Conservation (phyloP, 2,888 invertebrate genomes). For the Drosophila paucipuncta region DNA sequence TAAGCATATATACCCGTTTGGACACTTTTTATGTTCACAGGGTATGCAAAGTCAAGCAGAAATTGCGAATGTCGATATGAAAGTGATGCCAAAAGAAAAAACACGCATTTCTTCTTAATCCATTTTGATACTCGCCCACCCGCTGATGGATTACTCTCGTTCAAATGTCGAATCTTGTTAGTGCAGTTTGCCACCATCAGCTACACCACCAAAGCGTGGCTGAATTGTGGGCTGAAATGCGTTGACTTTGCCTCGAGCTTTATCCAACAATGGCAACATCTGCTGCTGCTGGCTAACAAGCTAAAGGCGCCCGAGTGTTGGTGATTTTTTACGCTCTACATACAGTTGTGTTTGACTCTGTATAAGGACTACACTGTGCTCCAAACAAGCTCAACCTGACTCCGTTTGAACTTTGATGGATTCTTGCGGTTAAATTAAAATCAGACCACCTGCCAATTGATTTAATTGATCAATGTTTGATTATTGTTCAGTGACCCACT, state of each 20-base stretch:
- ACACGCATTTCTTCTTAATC: slow-evolving; percentile 67
- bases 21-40: background rate
- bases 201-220: slow-evolving; percentile 29
- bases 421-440: background rate
- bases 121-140: slow-evolving; percentile 64
- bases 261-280: slow-evolving; percentile 57
- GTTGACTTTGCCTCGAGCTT: slow-evolving; percentile 30
- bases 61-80: slow-evolving; percentile 41
- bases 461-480: background rate
- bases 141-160: slow-evolving; percentile 77
- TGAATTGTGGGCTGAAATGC: slow-evolving; percentile 38
- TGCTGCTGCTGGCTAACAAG: slow-evolving; percentile 63
- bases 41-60: slow-evolving; percentile 20
- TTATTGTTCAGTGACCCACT: background rate
- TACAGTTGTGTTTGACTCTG: slow-evolving; percentile 36
- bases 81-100: slow-evolving; percentile 51
- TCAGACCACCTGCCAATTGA: background rate
- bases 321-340: slow-evolving; percentile 73
- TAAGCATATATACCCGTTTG: background rate
- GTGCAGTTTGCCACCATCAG: slow-evolving; percentile 36
- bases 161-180: slow-evolving; percentile 78
- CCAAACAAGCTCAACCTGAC: background rate
- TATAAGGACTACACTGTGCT: slow-evolving; percentile 24
- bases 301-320: slow-evolving; percentile 56
- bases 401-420: background rate